phyloP scores from a whole-genome alignment of 2,888 invertebrate genomes.

The Timema cristinae region DNA sequence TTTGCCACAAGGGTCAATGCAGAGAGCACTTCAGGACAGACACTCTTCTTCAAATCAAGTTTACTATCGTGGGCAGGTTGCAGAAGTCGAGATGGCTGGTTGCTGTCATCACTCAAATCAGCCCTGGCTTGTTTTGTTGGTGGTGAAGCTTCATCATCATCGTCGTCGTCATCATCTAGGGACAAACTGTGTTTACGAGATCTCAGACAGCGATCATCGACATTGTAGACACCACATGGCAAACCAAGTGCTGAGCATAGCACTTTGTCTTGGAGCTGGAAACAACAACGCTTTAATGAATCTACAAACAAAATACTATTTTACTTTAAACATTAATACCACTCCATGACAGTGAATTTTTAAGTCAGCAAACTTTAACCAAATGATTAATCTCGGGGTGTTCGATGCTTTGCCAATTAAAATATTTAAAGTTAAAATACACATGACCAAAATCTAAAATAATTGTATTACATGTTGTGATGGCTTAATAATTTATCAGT shows the following conservation, averaged over 20 bases:
- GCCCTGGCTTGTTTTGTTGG: neutral
- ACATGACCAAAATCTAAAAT: too few relatives aligned
- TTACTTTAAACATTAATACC: too few relatives aligned
- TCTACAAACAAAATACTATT: too few relatives aligned
- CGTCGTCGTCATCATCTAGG: slow-evolving; percentile 34
- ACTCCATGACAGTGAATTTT: too few relatives aligned
- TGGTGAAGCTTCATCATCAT: slow-evolving; percentile 34
- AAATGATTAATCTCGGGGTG: too few relatives aligned
- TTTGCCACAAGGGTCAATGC: slow-evolving; percentile 39
- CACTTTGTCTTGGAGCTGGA: slow-evolving; percentile 27
- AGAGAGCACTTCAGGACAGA: slow-evolving; percentile 43
- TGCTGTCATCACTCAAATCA: neutral
- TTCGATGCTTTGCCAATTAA: too few relatives aligned
- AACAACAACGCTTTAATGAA: neutral
- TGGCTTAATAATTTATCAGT: too few relatives aligned
- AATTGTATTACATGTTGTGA: too few relatives aligned
- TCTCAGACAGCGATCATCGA: slow-evolving; percentile 24
- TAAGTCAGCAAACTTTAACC: too few relatives aligned
- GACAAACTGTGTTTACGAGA: slow-evolving; percentile 37
- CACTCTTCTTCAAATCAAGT: neutral
- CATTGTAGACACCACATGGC: slow-evolving; percentile 23
- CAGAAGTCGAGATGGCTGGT: too few relatives aligned
- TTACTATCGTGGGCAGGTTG: neutral
- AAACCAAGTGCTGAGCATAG: slow-evolving; percentile 26
- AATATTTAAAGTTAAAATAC: too few relatives aligned